Percentiles rank a stretch among this genome's conserved stretches.
Evolutionary conservation across 2,797 vertebrate species (phyloP).

Genomic region (Toxotes lorentzi): DNA sequence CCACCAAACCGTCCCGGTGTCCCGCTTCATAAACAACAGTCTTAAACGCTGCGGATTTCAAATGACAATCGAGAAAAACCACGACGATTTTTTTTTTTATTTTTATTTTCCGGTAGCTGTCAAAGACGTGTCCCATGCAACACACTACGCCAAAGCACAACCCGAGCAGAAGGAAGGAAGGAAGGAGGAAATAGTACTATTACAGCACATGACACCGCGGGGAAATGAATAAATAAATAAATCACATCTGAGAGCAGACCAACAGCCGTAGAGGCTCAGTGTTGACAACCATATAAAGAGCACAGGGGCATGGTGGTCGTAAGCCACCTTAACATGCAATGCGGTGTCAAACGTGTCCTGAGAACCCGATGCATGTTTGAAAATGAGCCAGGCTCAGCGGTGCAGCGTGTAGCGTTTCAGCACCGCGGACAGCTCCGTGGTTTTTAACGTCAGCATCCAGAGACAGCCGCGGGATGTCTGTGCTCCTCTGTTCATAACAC

Average conservation of each 20-base stretch:
- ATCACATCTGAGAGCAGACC: constrained; percentile 14
- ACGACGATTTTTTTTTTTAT: not conserved
- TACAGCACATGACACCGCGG: constrained; percentile 58
- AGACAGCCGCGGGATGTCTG: not conserved
- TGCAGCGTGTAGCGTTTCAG: constrained; percentile 50
- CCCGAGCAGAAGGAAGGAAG: constrained; percentile 21
- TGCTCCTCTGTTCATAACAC: not conserved
- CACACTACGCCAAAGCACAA: constrained; percentile 47
- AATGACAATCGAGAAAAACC: not conserved
- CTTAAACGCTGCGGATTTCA: not conserved
- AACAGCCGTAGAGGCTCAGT: not conserved
- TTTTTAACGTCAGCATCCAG: not conserved
- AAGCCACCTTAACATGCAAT: constrained; percentile 22
- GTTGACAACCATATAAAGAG: not conserved
- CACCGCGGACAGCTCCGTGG: constrained; percentile 68
- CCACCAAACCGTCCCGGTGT: not conserved
- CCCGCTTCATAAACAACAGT: not conserved
- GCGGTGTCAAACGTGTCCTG: constrained; percentile 40
- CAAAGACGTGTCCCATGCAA: constrained; percentile 18
- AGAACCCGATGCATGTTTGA: not conserved
- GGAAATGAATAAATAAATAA: constrained; percentile 14
- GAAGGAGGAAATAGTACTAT: constrained; percentile 55
- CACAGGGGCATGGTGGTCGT: constrained; percentile 9
- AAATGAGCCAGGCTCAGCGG: constrained; percentile 1
- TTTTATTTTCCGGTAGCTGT: not conserved